These are phyloP conservation scores for Xenotilapia caudafasciata DNA, from an alignment of 2,113 vertebrate genomes.

Conservation along the genomic window DNA sequence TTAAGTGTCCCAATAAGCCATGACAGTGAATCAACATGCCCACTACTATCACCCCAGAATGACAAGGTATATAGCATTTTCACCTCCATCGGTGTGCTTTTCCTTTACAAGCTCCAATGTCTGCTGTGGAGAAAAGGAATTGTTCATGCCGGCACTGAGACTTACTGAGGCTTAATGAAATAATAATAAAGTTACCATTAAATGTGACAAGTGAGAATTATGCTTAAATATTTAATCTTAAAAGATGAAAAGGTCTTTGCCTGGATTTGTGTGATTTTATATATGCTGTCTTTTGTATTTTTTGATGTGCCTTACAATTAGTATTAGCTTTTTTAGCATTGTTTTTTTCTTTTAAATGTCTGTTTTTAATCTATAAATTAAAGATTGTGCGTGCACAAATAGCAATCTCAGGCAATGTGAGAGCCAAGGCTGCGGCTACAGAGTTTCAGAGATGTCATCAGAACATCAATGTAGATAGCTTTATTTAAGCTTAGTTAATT, in stretches of 20 bases:
- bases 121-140: neutral
- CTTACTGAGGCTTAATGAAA: neutral
- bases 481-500: neutral
- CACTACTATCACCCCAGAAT: neutral
- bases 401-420: neutral
- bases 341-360: neutral
- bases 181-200: neutral
- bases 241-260: neutral
- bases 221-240: neutral
- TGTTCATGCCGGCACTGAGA: neutral
- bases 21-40: neutral
- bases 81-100: neutral
- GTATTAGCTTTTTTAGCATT: neutral
- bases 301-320: neutral
- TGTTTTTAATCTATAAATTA: neutral
- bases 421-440: neutral
- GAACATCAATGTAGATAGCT: constrained; percentile 21
- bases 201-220: neutral
- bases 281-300: neutral
- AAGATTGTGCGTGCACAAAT: neutral
- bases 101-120: neutral
- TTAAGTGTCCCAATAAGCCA: neutral
- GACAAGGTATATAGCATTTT: neutral
- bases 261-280: neutral
- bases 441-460: constrained; percentile 24